These are phyloP conservation scores for Drosophila sp. DNA, from an alignment of 1,140 invertebrate species.

Conservation along the genomic window DNA sequence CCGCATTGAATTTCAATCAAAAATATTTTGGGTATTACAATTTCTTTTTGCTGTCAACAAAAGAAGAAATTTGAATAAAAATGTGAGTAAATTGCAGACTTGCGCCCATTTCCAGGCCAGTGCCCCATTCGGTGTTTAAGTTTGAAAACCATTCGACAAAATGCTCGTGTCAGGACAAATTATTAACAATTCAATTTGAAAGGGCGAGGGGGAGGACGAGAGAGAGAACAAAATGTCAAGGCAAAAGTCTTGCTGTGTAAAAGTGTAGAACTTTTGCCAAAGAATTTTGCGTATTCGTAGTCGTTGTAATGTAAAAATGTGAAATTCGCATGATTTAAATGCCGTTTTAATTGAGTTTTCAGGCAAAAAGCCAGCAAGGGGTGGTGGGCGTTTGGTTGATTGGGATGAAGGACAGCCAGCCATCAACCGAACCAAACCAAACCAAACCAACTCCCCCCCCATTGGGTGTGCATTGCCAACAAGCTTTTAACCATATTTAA, in stretches of 20 bases:
- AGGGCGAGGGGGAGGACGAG: slow-evolving; percentile 19
- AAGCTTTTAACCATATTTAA: slow-evolving; percentile 71
- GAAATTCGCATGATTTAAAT: slow-evolving; percentile 79
- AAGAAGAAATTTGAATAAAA: slow-evolving; percentile 76
- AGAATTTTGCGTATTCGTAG: slow-evolving; percentile 47
- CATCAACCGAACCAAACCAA: too few species aligned
- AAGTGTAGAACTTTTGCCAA: slow-evolving; percentile 41
- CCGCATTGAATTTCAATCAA: slow-evolving; percentile 50
- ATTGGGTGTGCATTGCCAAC: slow-evolving; percentile 72
- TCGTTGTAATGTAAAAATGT: slow-evolving; percentile 45
- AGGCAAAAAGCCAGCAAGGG: neutral
- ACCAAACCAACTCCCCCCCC: slow-evolving; percentile 36
- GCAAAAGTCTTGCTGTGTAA: slow-evolving; percentile 19
- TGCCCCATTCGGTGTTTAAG: slow-evolving; percentile 22
- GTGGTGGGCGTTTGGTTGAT: slow-evolving; percentile 1
- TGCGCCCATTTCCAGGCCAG: slow-evolving; percentile 44
- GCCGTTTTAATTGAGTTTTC: slow-evolving; percentile 78
- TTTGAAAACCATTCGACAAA: slow-evolving; percentile 20
- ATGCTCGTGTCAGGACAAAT: slow-evolving; percentile 65
- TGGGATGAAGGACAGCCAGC: slow-evolving; percentile 9
- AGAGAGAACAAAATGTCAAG: slow-evolving; percentile 18
- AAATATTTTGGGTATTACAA: slow-evolving; percentile 33
- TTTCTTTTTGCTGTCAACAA: slow-evolving; percentile 42
- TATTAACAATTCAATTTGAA: slow-evolving; percentile 71
- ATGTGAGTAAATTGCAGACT: slow-evolving; percentile 75